A percentile compares a stretch with the other conserved stretches of the same genome.
Evolutionary conservation across 2,797 vertebrate species (phyloP).

Genomic region (Sebastes diaconus): DNA sequence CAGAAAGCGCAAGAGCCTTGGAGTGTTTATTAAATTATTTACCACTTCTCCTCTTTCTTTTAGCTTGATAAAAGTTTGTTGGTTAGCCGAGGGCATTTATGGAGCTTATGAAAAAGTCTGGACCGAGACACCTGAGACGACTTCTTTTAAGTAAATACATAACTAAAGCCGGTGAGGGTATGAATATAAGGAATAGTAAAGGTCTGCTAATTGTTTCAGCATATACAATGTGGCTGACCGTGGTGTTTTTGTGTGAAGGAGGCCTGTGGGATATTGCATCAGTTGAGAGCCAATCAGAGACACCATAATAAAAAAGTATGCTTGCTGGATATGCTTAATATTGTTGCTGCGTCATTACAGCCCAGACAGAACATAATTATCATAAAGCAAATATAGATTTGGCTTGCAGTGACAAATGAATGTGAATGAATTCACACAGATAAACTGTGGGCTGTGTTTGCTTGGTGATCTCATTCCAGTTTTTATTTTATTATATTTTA

Average conservation of each 20-base stretch:
- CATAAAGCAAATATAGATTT: constrained; percentile 20
- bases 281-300: not conserved
- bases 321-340: not conserved
- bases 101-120: constrained; percentile 23
- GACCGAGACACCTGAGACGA: not conserved
- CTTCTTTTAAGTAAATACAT: not conserved
- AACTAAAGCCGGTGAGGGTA: not conserved
- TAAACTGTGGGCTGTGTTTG: constrained; percentile 9
- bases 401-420: constrained; percentile 14
- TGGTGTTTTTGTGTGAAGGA: constrained; percentile 12
- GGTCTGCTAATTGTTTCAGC: constrained; percentile 1
- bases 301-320: not conserved
- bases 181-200: not conserved
- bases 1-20: constrained; percentile 17
- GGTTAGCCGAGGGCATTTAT: constrained; percentile 11
- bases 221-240: not conserved
- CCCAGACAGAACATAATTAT: constrained; percentile 14
- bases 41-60: constrained; percentile 1
- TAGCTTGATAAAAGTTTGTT: constrained; percentile 21
- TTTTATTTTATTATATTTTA: not conserved
- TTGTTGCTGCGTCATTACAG: constrained; percentile 9
- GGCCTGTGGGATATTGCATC: not conserved
- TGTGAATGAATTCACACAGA: constrained; percentile 25
- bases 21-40: constrained; percentile 36
- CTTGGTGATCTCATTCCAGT: constrained; percentile 32